phyloP scores from a whole-genome alignment of 2,888 invertebrate species.

The Thelaira solivaga region DNA sequence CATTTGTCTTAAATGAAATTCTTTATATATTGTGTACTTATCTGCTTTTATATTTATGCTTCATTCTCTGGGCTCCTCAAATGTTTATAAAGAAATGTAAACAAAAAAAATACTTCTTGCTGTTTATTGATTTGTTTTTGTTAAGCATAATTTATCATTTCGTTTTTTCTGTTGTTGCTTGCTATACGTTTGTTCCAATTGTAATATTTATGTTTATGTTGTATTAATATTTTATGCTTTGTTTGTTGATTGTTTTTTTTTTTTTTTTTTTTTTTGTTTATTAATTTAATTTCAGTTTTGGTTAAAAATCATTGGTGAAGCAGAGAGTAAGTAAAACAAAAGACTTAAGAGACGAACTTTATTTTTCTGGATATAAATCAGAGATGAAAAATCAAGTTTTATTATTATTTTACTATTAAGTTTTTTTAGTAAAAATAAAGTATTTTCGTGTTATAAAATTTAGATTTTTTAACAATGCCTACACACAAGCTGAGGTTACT shows the following conservation, averaged over 20 bases:
- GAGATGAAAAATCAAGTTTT: too few relatives aligned
- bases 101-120: not conserved
- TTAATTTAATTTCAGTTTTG: too few relatives aligned
- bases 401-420: too few relatives aligned
- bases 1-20: constrained; percentile 46
- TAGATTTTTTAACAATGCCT: too few relatives aligned
- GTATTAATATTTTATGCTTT: not conserved
- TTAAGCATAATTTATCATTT: not conserved
- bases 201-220: not conserved
- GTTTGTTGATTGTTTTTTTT: not conserved
- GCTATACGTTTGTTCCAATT: not conserved
- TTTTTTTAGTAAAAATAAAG: too few relatives aligned
- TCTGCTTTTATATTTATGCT: not conserved
- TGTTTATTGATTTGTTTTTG: not conserved
- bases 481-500: too few relatives aligned
- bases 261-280: not conserved
- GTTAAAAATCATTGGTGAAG: too few relatives aligned
- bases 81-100: not conserved
- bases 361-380: too few relatives aligned
- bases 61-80: not conserved
- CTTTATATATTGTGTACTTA: too few relatives aligned
- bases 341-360: too few relatives aligned
- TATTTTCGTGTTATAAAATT: too few relatives aligned
- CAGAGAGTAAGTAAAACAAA: too few relatives aligned
- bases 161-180: constrained; percentile 8